A percentile compares a stretch with the other conserved stretches of the same genome.
Evolutionary conservation across 2,113 vertebrate species (phyloP).

Genomic region (Polypterus senegalus): DNA sequence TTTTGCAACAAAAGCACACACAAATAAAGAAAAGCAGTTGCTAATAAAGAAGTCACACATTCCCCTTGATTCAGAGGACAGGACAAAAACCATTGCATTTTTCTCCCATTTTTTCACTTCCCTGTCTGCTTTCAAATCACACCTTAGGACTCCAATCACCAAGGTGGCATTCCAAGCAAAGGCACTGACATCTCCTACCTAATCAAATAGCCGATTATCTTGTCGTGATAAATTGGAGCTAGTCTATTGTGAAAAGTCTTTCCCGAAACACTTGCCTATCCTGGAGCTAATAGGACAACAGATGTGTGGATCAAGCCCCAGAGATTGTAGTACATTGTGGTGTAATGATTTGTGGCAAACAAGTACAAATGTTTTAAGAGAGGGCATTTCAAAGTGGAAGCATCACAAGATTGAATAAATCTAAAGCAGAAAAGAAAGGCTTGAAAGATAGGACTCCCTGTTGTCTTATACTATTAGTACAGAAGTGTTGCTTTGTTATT

Average conservation of each 20-base stretch:
- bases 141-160: slow-evolving; percentile 30
- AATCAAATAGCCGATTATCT: slow-evolving; percentile 60
- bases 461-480: no score
- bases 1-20: no score
- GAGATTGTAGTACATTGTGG: slow-evolving; percentile 41
- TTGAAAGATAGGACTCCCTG: not conserved
- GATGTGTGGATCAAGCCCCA: slow-evolving; percentile 47
- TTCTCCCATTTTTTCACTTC: slow-evolving; percentile 12
- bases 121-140: slow-evolving; percentile 16
- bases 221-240: slow-evolving; percentile 62
- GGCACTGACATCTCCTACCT: slow-evolving; percentile 49
- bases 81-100: slow-evolving; percentile 11
- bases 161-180: slow-evolving; percentile 26
- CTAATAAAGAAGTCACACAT: slow-evolving; percentile 15
- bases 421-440: slow-evolving; percentile 20
- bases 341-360: slow-evolving; percentile 56
- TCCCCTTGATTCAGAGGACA: slow-evolving; percentile 54
- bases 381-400: slow-evolving; percentile 29
- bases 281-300: slow-evolving; percentile 33
- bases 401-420: slow-evolving; percentile 37
- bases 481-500: no score
- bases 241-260: slow-evolving; percentile 47
- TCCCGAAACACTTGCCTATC: slow-evolving; percentile 38
- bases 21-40: no score
- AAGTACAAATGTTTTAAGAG: slow-evolving; percentile 54